Evolutionary conservation across 1,140 invertebrate genomes (phyloP).

Genomic region (Eufriesea mexicana): DNA sequence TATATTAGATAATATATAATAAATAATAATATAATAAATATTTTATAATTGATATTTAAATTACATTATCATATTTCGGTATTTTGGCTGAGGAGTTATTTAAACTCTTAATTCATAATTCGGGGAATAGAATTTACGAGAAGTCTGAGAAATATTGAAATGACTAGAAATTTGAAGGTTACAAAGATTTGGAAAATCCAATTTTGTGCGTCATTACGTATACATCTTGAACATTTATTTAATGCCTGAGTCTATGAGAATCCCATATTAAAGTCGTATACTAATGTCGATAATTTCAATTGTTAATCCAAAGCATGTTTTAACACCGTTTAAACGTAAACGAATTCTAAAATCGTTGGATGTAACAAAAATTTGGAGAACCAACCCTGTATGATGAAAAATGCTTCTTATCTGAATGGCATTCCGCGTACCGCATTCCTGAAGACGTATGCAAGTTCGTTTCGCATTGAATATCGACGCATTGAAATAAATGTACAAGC

Average conservation of each 20-base stretch:
- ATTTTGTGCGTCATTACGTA: no score
- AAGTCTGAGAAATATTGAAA: no score
- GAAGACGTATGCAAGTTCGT: neutral
- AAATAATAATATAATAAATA: no score
- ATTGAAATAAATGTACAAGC: neutral
- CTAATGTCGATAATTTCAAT: neutral
- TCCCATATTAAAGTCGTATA: neutral
- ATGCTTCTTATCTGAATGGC: slow-evolving; percentile 12
- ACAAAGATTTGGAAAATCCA: no score
- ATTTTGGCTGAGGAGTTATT: no score
- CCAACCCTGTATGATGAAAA: neutral
- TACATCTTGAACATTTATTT: no score
- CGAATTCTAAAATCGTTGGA: neutral
- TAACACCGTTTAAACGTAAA: neutral
- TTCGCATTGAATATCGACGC: slow-evolving; percentile 26
- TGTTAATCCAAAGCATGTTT: neutral
- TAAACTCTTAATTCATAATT: no score
- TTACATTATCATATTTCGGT: no score
- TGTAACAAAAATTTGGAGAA: neutral
- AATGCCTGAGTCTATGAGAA: neutral
- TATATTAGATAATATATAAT: no score
- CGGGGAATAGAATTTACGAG: no score
- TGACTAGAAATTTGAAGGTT: no score
- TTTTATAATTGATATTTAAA: no score
- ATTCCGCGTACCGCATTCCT: slow-evolving; percentile 25